Base-by-base conservation (phyloP, 2,113 vertebrate genomes). In the Crotalus viridis region DNA sequence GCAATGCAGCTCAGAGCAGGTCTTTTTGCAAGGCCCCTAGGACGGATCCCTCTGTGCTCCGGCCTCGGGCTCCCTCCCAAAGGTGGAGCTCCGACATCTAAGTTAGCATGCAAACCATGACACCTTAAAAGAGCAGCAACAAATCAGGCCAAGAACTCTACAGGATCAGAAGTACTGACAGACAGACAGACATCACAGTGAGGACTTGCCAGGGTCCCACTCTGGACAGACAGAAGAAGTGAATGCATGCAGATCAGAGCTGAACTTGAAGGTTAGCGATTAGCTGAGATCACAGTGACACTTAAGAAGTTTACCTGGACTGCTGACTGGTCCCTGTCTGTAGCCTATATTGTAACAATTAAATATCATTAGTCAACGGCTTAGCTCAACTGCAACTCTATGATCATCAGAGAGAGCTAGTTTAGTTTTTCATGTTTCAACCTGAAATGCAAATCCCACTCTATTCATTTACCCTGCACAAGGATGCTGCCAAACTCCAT, bases 281-380 rank as follows among this genome's bases (percentile, higher is more conserved):
- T 93, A 85, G 88, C 69, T 3, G 33, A 59, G 88, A 57, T 39
- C 74, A 93, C n/a, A 90, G 52, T 52, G 74, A 93, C 92, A 43
- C 46, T 93, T 86, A 90, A 64, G 43, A 28, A 87, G 74, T 93
- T 51, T 93, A 93, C 92, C 92, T 93, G 74, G 92, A 86, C 46
- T 90, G 88, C 89, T 90, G 88, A 93, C 92, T 21, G 92, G 92
- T 93, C 92, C 92, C 92, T 93, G 92, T 93, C 92, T 93, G 92
- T 93, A 93, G 21, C 92, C 92, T 93, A 87, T 86, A 93, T 93
- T 87, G 92, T 13, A 54, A 93, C 55, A 93, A 93, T 93, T 90
- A 90, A 59, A 90, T 90, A 90, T 22, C 51, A 86, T 90, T 92
- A 93, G 92, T 93, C 74, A 85, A 85, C 48, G 21, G 54, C 92